Evolutionary conservation across 2,888 invertebrate species (phyloP).

Genomic region (Volucella inflata): DNA sequence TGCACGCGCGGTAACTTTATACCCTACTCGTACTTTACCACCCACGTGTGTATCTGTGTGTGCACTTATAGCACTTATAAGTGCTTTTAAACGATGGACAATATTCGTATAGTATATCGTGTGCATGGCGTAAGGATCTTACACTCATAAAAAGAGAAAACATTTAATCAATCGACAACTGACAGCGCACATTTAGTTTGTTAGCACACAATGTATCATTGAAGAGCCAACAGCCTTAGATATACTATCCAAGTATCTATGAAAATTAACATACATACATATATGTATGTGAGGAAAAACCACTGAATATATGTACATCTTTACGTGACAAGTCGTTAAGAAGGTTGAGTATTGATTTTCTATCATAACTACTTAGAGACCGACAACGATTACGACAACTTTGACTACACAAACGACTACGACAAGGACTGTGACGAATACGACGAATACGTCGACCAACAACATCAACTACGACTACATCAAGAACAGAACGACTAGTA

Average conservation of each 20-base stretch:
- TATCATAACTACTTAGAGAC: conserved; percentile 76
- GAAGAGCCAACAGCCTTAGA: conserved; percentile 6
- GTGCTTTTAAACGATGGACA: conserved; percentile 20
- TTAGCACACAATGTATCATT: conserved; percentile 50
- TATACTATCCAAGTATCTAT: conserved; percentile 16
- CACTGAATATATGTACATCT: neutral
- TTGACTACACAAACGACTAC: conserved; percentile 28
- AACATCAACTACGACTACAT: conserved; percentile 20
- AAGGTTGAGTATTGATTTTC: conserved; percentile 77
- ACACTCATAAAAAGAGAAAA: conserved; percentile 22
- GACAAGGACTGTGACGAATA: conserved; percentile 21
- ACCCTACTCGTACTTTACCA: too few species aligned
- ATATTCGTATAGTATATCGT: conserved; percentile 12
- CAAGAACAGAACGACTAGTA: conserved; percentile 17
- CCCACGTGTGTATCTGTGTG: neutral
- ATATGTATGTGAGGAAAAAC: neutral
- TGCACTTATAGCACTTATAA: conserved; percentile 1
- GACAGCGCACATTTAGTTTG: conserved; percentile 45
- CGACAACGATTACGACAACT: conserved; percentile 42
- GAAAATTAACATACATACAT: neutral
- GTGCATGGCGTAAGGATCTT: conserved; percentile 40
- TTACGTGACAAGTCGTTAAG: conserved; percentile 68
- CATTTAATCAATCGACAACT: conserved; percentile 67
- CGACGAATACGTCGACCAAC: conserved; percentile 2
- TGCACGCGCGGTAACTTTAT: too few species aligned